Evolutionary conservation across 2,888 invertebrate genomes (phyloP).

Genomic region (Sympetrum striolatum): DNA sequence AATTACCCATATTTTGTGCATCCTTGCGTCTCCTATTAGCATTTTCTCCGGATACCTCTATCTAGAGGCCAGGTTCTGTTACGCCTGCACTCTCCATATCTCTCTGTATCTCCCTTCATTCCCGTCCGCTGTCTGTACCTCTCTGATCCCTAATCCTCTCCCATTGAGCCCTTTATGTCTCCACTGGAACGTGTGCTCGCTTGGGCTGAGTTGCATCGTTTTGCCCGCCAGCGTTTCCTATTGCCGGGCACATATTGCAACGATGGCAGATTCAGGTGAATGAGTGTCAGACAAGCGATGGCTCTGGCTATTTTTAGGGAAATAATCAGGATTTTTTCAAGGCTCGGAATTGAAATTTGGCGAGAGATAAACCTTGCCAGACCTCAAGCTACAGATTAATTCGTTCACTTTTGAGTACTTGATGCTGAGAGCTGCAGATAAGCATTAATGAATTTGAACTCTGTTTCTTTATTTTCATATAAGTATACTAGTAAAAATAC

Average conservation of each 20-base stretch:
- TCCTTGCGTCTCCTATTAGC: neutral
- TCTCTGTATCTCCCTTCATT: neutral
- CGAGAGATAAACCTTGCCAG: neutral
- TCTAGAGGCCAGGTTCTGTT: neutral
- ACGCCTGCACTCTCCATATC: neutral
- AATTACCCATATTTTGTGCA: neutral
- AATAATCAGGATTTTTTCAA: neutral
- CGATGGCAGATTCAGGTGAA: neutral
- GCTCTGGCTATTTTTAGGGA: neutral
- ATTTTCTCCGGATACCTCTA: neutral
- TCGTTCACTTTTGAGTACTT: too few species aligned
- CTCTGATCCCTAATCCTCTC: neutral
- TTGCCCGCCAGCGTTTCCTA: neutral
- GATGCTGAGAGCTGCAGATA: too few species aligned
- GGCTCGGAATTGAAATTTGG: neutral
- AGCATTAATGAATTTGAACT: too few species aligned
- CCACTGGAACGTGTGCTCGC: neutral
- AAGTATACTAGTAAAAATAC: too few species aligned
- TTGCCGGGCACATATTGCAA: neutral
- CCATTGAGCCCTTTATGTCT: neutral
- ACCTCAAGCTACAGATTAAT: neutral
- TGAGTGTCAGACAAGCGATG: neutral
- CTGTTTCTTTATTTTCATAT: too few species aligned
- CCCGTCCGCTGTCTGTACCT: neutral
- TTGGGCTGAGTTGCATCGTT: neutral